Base-by-base conservation (phyloP, 2,113 vertebrate species). In the Planiliza haematocheilus region DNA sequence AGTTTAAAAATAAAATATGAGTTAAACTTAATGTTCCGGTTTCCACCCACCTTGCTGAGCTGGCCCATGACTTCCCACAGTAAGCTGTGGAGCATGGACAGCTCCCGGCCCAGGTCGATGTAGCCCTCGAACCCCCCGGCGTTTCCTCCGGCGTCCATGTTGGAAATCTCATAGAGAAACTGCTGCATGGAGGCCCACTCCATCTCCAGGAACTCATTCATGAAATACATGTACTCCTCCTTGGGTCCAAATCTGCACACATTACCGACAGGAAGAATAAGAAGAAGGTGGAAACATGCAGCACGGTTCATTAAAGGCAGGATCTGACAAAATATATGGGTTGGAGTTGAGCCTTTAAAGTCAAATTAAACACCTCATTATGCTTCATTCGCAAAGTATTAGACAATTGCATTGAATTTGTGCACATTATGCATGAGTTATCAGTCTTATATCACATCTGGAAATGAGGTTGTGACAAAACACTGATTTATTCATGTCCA, bases 171-270 rank as follows among this genome's bases (percentile, higher is more conserved):
- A 0, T 97, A 97, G 16, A 99, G 95, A 88, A 98, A 99, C 94
- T 98, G 97, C 92, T 99, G 97, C 97, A 99, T 99, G 86, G 96
- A 97, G 51, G 94, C 95, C 96, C 97, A 99, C 91, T 99, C 97
- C 94, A 98, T 95, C 91, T 99, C 97, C 93, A 99, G 91, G 86
- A 99, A 99, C 91, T 99, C 97, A 0, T 99, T 99, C 97, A 99
- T 99, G 93, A 99, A 99, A 43, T 95, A 95, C 95, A 99, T 94
- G 91, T 96, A 96, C 73, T 99, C 97, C 87, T 99, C 97, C 91
- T 99, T 99, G 77, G 96, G 97, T 79, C 96, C 96, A 68, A 98
- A 98, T 93, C 97, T 99, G 89, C 38, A 59, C 4, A 72, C 36
- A 65, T 20, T 24, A 49, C 45, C 16, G 42, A 79, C 8, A 81